Base-by-base conservation (phyloP, 2,888 invertebrate species). In the Phalera bucephala region DNA sequence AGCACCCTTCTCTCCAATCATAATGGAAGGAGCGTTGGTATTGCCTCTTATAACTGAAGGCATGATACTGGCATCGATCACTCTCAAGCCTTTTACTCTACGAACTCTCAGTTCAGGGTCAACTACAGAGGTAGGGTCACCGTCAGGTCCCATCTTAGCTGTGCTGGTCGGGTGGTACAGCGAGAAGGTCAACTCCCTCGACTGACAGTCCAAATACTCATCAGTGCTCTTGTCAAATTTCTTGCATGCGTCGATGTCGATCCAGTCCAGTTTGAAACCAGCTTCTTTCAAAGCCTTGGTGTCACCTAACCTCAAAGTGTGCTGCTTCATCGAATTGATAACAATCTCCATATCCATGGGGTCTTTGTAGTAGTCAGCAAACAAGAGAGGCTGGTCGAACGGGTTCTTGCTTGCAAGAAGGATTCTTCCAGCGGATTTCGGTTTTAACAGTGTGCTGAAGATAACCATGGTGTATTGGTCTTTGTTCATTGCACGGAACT, bases 141-240 rank as follows among this genome's bases (percentile, higher is more conserved):
- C 64, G 0, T 53, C 55, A 0, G 87, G 87, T 0, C 91, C 91
- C 91, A 92, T 91, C 51, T 89, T 87, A 45, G 82, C 88, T 0
- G 91, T 91, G 39, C 91, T 89, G 4, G 88, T 89, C 48, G 91
- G 91, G 52, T 92, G 91, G 47, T 91, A 91, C 44, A 91, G 85
- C 0, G 91, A 90, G 26, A 81, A 88, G 0, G 91, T 91, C 28
- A 90, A 74, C n/a, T 81, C 81, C 39, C 67, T 80, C 45, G 85
- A 79, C 31, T 93, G 92, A 47, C 96, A 96, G 21, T 89, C 91
- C 93, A 94, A 94, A 64, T 95, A 95, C 3, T 89, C 90, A 59
- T 94, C 93, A 0, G 92, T 91, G 20, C 83, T 77, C 50, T 92
- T 91, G 28, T 67, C 72, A 28, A 87, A 73, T 7, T 88, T 68